Percentiles rank a stretch among this genome's conserved stretches.
Conservation (phyloP, 2,888 invertebrate genomes). For the Sesia apiformis region DNA sequence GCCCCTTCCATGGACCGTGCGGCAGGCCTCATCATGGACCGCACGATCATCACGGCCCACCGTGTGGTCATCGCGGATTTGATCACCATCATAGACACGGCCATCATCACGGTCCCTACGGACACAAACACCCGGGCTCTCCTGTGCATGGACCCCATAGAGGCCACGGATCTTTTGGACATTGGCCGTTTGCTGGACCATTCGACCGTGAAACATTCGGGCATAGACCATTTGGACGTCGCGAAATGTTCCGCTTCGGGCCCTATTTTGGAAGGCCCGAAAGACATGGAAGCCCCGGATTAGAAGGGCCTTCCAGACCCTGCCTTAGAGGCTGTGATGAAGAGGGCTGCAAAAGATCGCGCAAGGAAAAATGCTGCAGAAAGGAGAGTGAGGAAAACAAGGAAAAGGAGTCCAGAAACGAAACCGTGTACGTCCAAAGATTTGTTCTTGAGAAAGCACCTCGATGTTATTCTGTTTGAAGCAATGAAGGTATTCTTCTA, state of each 20-base stretch:
- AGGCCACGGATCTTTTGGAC: not conserved
- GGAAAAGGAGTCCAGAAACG: not conserved
- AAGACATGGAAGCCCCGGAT: conserved; percentile 1
- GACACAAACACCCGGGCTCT: not conserved
- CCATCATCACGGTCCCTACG: not conserved
- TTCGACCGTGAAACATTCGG: not conserved
- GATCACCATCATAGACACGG: conserved; percentile 2
- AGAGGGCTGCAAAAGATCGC: not conserved
- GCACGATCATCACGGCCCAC: not conserved
- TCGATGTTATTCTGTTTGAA: conserved; percentile 16
- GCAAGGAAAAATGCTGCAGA: conserved; percentile 8
- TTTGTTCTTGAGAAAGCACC: conserved; percentile 19
- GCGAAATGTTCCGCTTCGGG: not conserved
- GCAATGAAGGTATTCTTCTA: not conserved
- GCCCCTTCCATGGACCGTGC: conserved; percentile 1
- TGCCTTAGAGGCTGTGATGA: not conserved
- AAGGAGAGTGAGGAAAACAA: conserved; percentile 13
- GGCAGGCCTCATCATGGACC: conserved; percentile 4
- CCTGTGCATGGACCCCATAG: conserved; percentile 4
- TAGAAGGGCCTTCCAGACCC: not conserved
- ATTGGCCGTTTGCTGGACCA: not conserved
- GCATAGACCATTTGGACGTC: not conserved
- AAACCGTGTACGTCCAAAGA: conserved; percentile 15
- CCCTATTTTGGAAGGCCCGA: not conserved
- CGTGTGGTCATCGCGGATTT: conserved; percentile 2